A percentile compares a stretch with the other conserved stretches of the same genome.
Conservation (phyloP, 2,113 vertebrate species). For the Acrocephalus kingi region DNA sequence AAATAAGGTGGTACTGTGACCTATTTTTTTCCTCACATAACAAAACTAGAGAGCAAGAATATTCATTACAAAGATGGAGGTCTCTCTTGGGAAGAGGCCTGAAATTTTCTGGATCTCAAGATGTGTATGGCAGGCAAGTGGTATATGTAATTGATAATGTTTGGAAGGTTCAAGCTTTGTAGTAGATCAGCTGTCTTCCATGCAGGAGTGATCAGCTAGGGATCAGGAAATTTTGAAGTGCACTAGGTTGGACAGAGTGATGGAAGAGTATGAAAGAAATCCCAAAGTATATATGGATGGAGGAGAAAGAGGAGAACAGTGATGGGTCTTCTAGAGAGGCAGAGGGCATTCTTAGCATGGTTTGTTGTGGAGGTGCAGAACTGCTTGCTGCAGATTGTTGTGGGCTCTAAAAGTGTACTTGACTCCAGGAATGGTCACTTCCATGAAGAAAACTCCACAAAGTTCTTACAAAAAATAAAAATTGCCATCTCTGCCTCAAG, state of each 20-base stretch:
- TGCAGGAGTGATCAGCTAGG: not conserved
- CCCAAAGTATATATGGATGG: rapidly evolving
- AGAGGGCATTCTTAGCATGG: rapidly evolving
- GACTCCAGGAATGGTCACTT: not conserved
- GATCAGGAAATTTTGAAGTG: not conserved
- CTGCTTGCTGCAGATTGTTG: not conserved
- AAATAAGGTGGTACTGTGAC: not conserved
- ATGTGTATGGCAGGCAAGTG: not conserved
- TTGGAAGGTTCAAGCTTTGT: not conserved
- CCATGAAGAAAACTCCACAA: not conserved
- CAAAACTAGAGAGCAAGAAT: not conserved
- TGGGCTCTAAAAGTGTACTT: not conserved
- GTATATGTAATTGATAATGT: not conserved
- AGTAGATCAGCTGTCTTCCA: not conserved
- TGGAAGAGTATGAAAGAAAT: not conserved
- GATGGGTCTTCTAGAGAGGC: not conserved
- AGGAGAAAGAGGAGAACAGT: not conserved
- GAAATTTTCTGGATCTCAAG: not conserved
- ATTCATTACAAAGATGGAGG: not conserved
- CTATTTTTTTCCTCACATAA: not conserved
- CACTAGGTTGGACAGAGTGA: not conserved
- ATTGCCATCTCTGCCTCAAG: not conserved
- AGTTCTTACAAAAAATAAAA: not conserved
- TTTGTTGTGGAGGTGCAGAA: not conserved
- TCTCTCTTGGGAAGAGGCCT: not conserved